phyloP scores from a whole-genome alignment of 2,797 vertebrate species.

The Cirrhinus molitorella region DNA sequence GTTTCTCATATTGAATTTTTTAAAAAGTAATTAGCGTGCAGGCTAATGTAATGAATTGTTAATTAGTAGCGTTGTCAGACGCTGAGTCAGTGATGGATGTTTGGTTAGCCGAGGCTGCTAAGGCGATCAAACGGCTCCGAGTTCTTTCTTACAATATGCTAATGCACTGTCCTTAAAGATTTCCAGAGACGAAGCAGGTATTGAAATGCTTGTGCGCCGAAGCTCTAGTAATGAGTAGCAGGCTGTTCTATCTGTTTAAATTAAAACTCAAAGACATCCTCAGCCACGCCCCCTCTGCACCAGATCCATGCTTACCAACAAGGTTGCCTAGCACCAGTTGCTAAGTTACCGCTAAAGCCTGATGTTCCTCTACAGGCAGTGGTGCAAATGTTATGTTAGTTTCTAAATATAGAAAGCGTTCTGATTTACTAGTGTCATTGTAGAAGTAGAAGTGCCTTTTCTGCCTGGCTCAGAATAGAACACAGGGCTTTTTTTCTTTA shows the following conservation, averaged over 20 bases:
- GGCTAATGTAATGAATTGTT: constrained; percentile 64
- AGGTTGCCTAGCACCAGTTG: constrained; percentile 69
- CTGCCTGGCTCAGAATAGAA: constrained; percentile 61
- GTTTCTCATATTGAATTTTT: constrained; percentile 57
- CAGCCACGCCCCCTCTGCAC: constrained; percentile 60
- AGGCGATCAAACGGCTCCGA: constrained; percentile 49
- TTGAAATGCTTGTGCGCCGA: constrained; percentile 24
- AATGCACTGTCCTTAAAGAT: constrained; percentile 35
- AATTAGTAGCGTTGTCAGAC: constrained; percentile 60
- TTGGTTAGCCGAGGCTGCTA: constrained; percentile 32
- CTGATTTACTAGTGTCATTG: constrained; percentile 61
- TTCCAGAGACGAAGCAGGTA: constrained; percentile 32
- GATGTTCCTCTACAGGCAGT: constrained; percentile 62
- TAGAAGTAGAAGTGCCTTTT: constrained; percentile 53
- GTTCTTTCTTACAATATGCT: constrained; percentile 23
- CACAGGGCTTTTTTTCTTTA: constrained; percentile 31
- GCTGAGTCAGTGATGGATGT: constrained; percentile 54
- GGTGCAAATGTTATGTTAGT: constrained; percentile 62
- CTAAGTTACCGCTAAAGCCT: constrained; percentile 63
- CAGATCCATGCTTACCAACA: constrained; percentile 68
- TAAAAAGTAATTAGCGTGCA: constrained; percentile 58
- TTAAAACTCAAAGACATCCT: constrained; percentile 57
- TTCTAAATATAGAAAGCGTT: constrained; percentile 62
- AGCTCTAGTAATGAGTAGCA: constrained; percentile 37
- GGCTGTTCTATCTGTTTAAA: constrained; percentile 44